Evolutionary conservation across 2,797 vertebrate genomes (phyloP).

Genomic region (Cryptoblepharus egeriae): DNA sequence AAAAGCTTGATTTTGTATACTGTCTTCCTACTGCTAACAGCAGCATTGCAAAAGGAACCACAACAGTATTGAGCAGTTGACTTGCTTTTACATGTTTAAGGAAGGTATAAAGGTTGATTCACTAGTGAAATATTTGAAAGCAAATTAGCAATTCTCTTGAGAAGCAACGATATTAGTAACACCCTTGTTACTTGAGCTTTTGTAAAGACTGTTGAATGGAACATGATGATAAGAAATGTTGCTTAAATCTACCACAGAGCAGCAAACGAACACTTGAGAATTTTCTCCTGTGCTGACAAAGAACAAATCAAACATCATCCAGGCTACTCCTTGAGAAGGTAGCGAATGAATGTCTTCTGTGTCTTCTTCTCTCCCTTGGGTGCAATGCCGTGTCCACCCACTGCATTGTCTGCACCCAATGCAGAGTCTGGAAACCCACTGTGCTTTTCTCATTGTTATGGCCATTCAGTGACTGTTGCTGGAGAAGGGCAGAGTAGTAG

Average conservation of each 20-base stretch:
- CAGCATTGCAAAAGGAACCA: slow-evolving; percentile 8
- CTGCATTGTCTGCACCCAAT: no score
- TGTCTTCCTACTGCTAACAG: slow-evolving; percentile 12
- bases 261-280: not conserved
- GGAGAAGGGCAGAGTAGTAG: no score
- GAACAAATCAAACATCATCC: not conserved
- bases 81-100: slow-evolving; percentile 34
- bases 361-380: not conserved
- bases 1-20: slow-evolving; percentile 41
- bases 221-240: slow-evolving; percentile 25
- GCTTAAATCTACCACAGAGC: slow-evolving; percentile 19
- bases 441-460: not conserved
- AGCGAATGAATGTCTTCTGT: not conserved
- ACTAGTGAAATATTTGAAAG: slow-evolving; percentile 47
- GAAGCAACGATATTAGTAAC: slow-evolving; percentile 39
- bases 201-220: not conserved
- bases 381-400: no score
- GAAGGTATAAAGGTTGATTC: slow-evolving; percentile 31
- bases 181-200: slow-evolving; percentile 45
- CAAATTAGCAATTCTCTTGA: slow-evolving; percentile 34
- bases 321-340: not conserved
- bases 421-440: not conserved
- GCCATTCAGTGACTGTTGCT: no score
- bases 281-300: not conserved
- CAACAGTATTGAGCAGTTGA: slow-evolving; percentile 36